Evolutionary conservation across 2,113 vertebrate genomes (phyloP), one percentile per base, ranked within the genome.

Genomic region (Gavia stellata): DNA sequence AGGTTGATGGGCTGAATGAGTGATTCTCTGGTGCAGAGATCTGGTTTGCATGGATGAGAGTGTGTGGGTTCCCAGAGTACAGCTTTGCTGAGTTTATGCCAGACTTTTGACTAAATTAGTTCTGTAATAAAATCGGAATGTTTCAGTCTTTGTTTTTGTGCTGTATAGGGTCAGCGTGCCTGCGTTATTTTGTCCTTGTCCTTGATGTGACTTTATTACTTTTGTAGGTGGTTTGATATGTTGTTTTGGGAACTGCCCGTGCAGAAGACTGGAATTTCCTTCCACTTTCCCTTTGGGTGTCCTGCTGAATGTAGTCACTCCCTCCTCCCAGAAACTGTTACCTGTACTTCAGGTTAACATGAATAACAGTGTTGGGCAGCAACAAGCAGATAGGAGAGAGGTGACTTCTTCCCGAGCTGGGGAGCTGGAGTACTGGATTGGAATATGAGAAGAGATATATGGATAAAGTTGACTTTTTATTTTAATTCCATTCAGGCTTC

Each of bases 61-160:
- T 26, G 11, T 74, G 47, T 72, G 44, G 8, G 31, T 91, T 94
- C 82, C 68, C 49, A 71, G 56, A 77, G 62, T 86, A 83, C 42
- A 86, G 61, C 34, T 77, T 66, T 74, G 14, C 36, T 63, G 86
- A 88, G 42, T 74, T 86, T 63, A 28, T 84, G 77, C 75, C 83
- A 91, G 88, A 31, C 50, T 91, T 94, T 61, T 72, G 58, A 61
- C 74, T 90, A 56, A 91, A 67, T 93, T 52, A 89, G 52, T 93
- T 94, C 77, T 79, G 44, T 92, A 93, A 91, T 96, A 89, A 96
- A 94, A 89, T 42, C 1, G 11, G 73, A 94, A 81, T 72, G 75
- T 78, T 86, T 92, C 65, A 71, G 63, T 47, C 86, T 93, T 93
- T 80, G 50, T 85, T 79, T 80, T 92, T 95, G 68, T 93, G 88